Evolutionary conservation across 1,140 invertebrate genomes (phyloP).

Genomic region (Achroia grisella): DNA sequence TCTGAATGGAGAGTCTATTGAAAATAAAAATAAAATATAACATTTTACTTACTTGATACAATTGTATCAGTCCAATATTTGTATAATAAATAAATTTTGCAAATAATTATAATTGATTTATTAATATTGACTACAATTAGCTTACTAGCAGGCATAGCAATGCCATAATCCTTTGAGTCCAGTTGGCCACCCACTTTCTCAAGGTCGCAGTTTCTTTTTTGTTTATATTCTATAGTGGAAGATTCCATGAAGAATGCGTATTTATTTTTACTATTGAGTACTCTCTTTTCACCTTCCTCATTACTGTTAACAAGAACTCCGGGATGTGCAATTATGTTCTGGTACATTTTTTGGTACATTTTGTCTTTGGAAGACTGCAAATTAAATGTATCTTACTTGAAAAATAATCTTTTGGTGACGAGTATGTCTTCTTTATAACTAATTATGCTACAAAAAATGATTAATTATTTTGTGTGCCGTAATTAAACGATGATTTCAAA

Average conservation of each 20-base stretch:
- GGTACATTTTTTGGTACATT: slow-evolving; percentile 72
- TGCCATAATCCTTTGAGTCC: slow-evolving; percentile 89
- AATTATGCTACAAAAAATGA: no score
- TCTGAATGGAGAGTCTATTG: slow-evolving; percentile 80
- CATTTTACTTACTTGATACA: neutral
- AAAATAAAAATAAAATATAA: slow-evolving; percentile 29
- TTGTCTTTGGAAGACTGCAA: slow-evolving; percentile 54
- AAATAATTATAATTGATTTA: no score
- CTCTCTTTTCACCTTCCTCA: slow-evolving; percentile 87
- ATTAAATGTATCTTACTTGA: no score
- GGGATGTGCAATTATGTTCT: slow-evolving; percentile 78
- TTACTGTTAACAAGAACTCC: slow-evolving; percentile 85
- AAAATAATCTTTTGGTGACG: no score
- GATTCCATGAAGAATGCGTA: slow-evolving; percentile 94
- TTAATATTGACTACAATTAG: slow-evolving; percentile 13
- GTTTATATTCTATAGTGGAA: slow-evolving; percentile 84
- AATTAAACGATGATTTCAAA: no score
- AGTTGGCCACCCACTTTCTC: slow-evolving; percentile 85
- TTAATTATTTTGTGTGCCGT: no score
- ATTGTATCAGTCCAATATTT: no score
- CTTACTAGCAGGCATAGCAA: slow-evolving; percentile 83
- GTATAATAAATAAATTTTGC: no score
- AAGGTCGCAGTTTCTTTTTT: slow-evolving; percentile 83
- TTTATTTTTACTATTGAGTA: slow-evolving; percentile 76
- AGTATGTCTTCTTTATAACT: no score